Percentiles rank a stretch among this genome's conserved stretches.
These are phyloP conservation scores for Nylanderia fulva DNA, from an alignment of 1,140 invertebrate genomes.

Conservation along the genomic window DNA sequence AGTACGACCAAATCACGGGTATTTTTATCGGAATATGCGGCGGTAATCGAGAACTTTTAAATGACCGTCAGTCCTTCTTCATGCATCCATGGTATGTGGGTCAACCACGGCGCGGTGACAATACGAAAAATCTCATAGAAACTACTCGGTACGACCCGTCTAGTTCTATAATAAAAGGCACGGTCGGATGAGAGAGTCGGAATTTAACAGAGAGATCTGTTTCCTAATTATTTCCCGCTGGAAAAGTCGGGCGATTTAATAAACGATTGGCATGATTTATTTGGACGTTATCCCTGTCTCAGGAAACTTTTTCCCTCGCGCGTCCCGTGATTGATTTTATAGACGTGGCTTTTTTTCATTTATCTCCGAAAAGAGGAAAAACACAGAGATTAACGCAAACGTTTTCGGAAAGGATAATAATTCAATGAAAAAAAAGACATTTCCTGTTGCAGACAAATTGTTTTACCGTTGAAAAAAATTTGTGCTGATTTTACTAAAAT, in stretches of 20 bases:
- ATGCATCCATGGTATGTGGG: conserved; percentile 46
- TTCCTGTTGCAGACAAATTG: neutral
- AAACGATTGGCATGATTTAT: conserved; percentile 14
- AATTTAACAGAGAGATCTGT: conserved; percentile 38
- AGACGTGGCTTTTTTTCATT: neutral
- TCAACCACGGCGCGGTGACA: neutral
- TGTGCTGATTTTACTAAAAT: neutral
- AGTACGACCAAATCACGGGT: conserved; percentile 30
- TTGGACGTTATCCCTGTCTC: neutral
- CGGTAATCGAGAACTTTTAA: conserved; percentile 54
- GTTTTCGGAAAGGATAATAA: too few relatives aligned
- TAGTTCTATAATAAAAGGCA: neutral
- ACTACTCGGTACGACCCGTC: neutral
- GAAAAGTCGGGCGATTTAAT: conserved; percentile 30
- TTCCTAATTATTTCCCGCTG: conserved; percentile 45
- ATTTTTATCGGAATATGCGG: conserved; percentile 53
- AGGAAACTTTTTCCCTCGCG: neutral
- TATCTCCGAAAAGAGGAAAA: neutral
- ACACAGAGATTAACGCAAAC: too few relatives aligned
- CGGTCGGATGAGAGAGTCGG: neutral
- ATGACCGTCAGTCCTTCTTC: conserved; percentile 39
- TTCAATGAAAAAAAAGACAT: neutral
- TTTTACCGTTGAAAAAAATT: neutral
- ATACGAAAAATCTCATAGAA: conserved; percentile 60
- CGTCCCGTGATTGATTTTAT: conserved; percentile 14